A percentile compares a stretch with the other conserved stretches of the same genome.
Evolutionary conservation across 2,113 vertebrate species (phyloP).

Genomic region (Leucosticte australis): DNA sequence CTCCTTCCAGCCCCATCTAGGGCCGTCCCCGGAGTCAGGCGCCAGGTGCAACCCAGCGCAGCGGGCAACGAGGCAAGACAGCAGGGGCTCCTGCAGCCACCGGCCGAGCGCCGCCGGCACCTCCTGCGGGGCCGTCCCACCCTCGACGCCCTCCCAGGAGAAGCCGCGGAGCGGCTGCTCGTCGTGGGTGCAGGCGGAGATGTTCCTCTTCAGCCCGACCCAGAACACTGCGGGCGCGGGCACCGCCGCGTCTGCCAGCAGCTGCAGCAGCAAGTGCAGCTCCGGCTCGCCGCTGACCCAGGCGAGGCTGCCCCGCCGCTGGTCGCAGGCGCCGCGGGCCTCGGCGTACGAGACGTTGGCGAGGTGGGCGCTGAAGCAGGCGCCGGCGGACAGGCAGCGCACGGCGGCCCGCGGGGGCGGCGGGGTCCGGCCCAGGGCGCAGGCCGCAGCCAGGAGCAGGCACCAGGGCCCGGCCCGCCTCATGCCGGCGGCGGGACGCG

Average conservation of each 20-base stretch:
- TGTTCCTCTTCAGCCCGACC: constrained; percentile 58
- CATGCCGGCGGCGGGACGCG: constrained; percentile 27
- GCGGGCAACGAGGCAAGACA: constrained; percentile 28
- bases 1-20: constrained; percentile 66
- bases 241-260: background rate
- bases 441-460: constrained; percentile 45
- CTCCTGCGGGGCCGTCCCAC: background rate
- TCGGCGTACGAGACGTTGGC: background rate
- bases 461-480: constrained; percentile 14
- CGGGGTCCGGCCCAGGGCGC: background rate
- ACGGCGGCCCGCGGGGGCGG: background rate
- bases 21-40: background rate
- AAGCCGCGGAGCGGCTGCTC: constrained; percentile 67
- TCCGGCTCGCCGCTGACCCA: constrained; percentile 26
- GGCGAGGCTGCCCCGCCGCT: constrained; percentile 48
- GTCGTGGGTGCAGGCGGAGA: constrained; percentile 42
- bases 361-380: constrained; percentile 70
- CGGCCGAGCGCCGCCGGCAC: background rate
- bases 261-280: constrained; percentile 1
- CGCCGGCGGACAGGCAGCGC: constrained; percentile 35
- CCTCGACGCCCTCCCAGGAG: constrained; percentile 49
- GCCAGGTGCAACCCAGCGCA: constrained; percentile 65
- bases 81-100: constrained; percentile 63
- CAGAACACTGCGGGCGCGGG: constrained; percentile 35
- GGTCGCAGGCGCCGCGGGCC: constrained; percentile 48